Evolutionary conservation across 2,113 vertebrate species (phyloP), one percentile per base, ranked within the genome.

Genomic region (Urocitellus parryii): DNA sequence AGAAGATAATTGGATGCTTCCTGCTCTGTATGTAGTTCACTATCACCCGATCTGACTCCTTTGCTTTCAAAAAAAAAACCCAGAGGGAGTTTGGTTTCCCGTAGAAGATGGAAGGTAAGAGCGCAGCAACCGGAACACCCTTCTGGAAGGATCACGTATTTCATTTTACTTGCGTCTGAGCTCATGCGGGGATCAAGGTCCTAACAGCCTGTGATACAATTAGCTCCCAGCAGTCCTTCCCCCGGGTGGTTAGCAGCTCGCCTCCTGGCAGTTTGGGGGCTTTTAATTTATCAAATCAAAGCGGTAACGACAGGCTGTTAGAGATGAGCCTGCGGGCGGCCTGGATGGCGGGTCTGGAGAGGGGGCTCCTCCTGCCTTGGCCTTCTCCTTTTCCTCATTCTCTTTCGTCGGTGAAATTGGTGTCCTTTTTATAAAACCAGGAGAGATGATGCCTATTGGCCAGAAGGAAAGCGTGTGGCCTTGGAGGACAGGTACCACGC

Each of bases 391-490:
- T 18, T 14, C 9, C 9, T 65, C 13, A 0, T 80, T 83, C 20
- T 61, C 29, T 11, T 17, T 65, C 32, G 1, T 65, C 29, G 86
- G 0, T 29, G 92, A 24, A 88, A 0, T 0, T 25, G 5, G 1
- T 12, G 2, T 29, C 24, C 39, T 96, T 24, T 96, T 63, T 74
- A 99, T 48, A 39, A 82, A 73, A 24, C 0, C 61, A 97, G 99
- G 97, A 98, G 99, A 22, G 99, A 99, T 0, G 99, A 99, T 5
- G 65, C 97, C 0, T 99, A 98, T 65, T 99, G 99, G 99, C 98
- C 98, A 0, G 99, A 99, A 27, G 97, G 98, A 0, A 99, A 99
- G 96, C 99, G 99, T 5, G 98, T 99, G 97, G 97, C 98, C 0
- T 74, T 99, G 97, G 99, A 99, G 0, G 99, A 99, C 25, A 98